These are phyloP conservation scores for Mormyrus proboscirostris DNA, from an alignment of 2,797 vertebrate species.

Conservation along the genomic window DNA sequence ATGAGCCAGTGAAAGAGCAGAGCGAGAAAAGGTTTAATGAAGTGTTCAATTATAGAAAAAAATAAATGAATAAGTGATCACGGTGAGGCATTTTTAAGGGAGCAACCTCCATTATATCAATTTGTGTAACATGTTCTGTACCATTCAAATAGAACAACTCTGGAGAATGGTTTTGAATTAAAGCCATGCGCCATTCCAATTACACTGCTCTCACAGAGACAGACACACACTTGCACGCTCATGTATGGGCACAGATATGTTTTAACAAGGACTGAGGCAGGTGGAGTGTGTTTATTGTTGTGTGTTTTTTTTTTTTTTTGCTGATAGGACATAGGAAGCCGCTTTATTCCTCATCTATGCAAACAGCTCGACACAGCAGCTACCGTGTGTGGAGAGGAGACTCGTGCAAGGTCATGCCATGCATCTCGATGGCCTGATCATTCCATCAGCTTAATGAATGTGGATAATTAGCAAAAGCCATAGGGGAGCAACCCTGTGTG, in stretches of 20 bases:
- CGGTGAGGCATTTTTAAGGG: not conserved
- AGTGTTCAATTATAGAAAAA: conserved; percentile 3
- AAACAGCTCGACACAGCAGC: not conserved
- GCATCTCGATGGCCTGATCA: not conserved
- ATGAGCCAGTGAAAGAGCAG: not conserved
- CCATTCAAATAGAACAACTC: not conserved
- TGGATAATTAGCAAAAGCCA: not conserved
- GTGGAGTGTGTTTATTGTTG: not conserved
- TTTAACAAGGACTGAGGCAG: not conserved
- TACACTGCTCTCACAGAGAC: not conserved
- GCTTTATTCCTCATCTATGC: not conserved
- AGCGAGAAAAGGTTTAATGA: conserved; percentile 4
- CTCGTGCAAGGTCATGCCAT: not conserved
- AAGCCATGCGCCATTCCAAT: not conserved
- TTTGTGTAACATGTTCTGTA: not conserved
- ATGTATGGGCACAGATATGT: not conserved
- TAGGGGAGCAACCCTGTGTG: not conserved
- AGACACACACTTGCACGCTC: not conserved
- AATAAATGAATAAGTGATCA: not conserved
- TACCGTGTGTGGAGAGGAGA: not conserved
- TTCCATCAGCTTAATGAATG: conserved; percentile 10
- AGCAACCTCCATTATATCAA: not conserved
- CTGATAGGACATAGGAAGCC: not conserved
- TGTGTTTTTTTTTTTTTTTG: not conserved
- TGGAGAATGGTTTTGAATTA: not conserved